Conservation (phyloP, 2,888 invertebrate species). For the Odontocolon sp. region DNA sequence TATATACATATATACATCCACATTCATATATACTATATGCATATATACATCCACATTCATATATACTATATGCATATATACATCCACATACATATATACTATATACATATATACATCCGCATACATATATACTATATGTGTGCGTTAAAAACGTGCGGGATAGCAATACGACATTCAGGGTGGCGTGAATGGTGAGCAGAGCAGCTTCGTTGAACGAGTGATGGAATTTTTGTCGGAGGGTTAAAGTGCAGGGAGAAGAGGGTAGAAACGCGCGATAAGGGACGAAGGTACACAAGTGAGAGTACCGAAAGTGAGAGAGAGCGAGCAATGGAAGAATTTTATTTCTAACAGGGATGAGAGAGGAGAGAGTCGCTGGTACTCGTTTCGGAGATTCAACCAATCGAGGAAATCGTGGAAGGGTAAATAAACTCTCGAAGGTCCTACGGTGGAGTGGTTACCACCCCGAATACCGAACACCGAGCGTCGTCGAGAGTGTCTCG, state of each 20-base stretch:
- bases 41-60: too few species aligned
- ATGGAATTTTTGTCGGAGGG: slow-evolving; percentile 22
- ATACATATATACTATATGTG: neutral
- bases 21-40: too few species aligned
- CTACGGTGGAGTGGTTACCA: slow-evolving; percentile 55
- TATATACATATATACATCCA: too few species aligned
- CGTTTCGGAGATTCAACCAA: slow-evolving; percentile 46
- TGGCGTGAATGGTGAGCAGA: slow-evolving; percentile 28
- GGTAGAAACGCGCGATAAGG: slow-evolving; percentile 22
- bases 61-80: too few species aligned
- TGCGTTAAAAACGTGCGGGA: slow-evolving; percentile 3
- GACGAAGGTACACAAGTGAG: slow-evolving; percentile 25
- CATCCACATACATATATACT: too few species aligned
- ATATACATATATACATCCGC: too few species aligned
- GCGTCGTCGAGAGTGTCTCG: slow-evolving; percentile 41
- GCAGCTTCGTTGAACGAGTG: slow-evolving; percentile 31
- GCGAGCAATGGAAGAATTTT: slow-evolving; percentile 52
- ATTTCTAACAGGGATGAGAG: slow-evolving; percentile 34
- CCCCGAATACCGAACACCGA: too few species aligned
- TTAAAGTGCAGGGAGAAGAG: slow-evolving; percentile 7
- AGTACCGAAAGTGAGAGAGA: slow-evolving; percentile 28
- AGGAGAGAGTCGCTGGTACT: slow-evolving; percentile 4
- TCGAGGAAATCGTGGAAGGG: slow-evolving; percentile 55
- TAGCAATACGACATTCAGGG: slow-evolving; percentile 20
- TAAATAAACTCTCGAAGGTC: slow-evolving; percentile 58